Evolutionary conservation across 2,888 invertebrate genomes (phyloP), one percentile per base, ranked within the genome.

Genomic region (Tenthredo livida): DNA sequence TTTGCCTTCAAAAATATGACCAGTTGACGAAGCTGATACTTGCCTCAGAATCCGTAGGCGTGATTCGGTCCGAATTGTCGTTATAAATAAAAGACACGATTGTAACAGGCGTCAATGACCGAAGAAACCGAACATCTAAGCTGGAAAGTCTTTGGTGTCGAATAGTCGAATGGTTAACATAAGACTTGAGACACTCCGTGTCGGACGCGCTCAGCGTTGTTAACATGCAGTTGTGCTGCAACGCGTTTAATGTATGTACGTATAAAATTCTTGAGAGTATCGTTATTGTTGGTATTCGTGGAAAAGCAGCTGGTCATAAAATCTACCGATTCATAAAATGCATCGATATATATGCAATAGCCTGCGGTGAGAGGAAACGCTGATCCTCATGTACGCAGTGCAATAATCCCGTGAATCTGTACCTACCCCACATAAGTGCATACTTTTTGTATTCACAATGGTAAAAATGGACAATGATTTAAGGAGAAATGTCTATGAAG

Each of bases 401-500:
- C 65, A 29, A 65, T 65, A 65, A 65, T 65, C 12, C 65, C 29
- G 25, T 21, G 2, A 21, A 21, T 21, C 21, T 25, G 17, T 6
- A 29, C 15, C 9, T 65, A 29, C 12, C 33, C 29, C 65, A 29
- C 65, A 33, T 25, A 65, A 15, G 12, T 29, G 1, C 5, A 29
- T 25, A 12, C 25, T 33, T 25, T 33, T 33, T 33, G 17, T 67
- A 29, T 67, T 6, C 10, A 40, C 10, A 43, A 12, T 73, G 72
- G 2, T 29, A n/a, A 70, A n/a, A 67, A 73, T 43, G n/a, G 21
- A 40, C 12, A 43, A 29, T 73, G 72, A 73, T 73, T 73, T 43
- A 73, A 21, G 43, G 43, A 73, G n/a, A 29, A 73, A 73, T 73
- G 40, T 73, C 72, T 21, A n/a, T 10, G 72, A 43, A 43, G 72